Conservation (phyloP, 1,140 invertebrate genomes). For the Habropoda laboriosa region DNA sequence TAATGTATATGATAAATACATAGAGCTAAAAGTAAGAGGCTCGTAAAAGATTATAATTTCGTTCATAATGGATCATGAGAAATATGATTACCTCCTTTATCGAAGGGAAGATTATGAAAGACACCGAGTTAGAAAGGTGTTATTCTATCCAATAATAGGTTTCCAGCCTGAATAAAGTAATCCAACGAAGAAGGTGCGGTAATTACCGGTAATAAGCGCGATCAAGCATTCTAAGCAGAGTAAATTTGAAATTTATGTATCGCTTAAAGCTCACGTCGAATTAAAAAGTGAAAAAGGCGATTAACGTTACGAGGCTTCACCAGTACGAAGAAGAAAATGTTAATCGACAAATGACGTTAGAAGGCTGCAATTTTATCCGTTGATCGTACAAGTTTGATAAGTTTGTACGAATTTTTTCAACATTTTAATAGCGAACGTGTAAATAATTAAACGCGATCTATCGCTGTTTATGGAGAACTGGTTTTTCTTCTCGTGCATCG, state of each 20-base stretch:
- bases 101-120: no score
- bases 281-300: neutral
- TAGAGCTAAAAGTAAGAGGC: no score
- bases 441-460: neutral
- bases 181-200: neutral
- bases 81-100: no score
- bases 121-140: neutral
- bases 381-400: constrained; percentile 12
- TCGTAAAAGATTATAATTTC: no score
- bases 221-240: neutral
- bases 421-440: neutral
- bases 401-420: neutral
- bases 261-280: neutral
- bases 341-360: neutral
- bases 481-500: neutral
- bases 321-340: neutral
- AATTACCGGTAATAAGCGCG: neutral
- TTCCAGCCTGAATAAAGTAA: neutral
- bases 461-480: neutral
- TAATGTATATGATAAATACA: no score
- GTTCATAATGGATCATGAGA: no score
- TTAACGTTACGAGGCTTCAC: neutral
- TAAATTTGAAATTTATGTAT: neutral
- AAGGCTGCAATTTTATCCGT: neutral
- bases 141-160: neutral